Percentiles rank a stretch among this genome's conserved stretches.
Evolutionary conservation across 2,113 vertebrate genomes (phyloP).

Genomic region (Clarias macrocephalus): DNA sequence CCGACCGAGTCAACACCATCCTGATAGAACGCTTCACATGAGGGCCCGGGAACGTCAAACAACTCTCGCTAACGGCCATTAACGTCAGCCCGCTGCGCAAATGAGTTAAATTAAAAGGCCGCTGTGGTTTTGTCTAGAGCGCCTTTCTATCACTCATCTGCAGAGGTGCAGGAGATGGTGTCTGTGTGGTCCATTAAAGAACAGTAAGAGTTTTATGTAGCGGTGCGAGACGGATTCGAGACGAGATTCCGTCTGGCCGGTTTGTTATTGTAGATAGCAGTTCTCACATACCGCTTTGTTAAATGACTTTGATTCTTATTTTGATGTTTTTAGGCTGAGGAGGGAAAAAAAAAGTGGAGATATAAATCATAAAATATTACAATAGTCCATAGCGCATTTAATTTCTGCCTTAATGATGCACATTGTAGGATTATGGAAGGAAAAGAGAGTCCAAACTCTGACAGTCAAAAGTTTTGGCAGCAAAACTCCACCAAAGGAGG

Average conservation of each 20-base stretch:
- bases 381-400: not conserved
- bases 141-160: constrained; percentile 25
- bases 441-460: not conserved
- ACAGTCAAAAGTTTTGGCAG: not conserved
- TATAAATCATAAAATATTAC: not conserved
- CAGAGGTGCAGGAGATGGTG: constrained; percentile 15
- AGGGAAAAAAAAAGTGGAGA: not conserved
- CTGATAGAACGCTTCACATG: constrained; percentile 36
- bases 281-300: not conserved
- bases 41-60: constrained; percentile 35
- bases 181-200: constrained; percentile 29
- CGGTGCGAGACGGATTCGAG: constrained; percentile 6
- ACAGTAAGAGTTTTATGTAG: not conserved
- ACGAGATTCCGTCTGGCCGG: not conserved
- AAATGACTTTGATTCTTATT: not conserved
- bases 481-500: too few species aligned
- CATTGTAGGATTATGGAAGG: not conserved
- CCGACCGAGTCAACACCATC: constrained; percentile 38
- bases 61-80: constrained; percentile 39
- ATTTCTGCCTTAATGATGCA: not conserved
- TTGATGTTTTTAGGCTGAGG: not conserved
- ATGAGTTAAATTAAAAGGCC: constrained; percentile 28
- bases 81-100: not conserved
- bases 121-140: constrained; percentile 38
- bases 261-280: not conserved